Evolutionary conservation across 2,113 vertebrate genomes (phyloP).

Genomic region (Cyanocitta stelleri): DNA sequence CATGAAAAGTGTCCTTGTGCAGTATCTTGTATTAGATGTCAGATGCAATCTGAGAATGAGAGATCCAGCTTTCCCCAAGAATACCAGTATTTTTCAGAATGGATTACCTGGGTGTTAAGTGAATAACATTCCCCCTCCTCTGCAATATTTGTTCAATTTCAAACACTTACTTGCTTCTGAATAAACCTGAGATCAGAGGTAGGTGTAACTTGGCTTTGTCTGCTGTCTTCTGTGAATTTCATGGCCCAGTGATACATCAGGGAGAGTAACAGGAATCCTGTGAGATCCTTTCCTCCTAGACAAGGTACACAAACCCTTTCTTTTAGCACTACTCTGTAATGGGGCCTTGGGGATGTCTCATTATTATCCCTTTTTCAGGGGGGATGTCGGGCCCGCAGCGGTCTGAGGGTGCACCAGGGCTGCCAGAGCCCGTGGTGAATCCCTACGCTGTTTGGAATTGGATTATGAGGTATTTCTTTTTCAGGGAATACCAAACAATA

Average conservation of each 20-base stretch:
- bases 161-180: neutral
- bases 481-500: neutral
- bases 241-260: neutral
- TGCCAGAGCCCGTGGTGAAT: accelerated
- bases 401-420: neutral
- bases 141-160: neutral
- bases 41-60: neutral
- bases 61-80: neutral
- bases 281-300: conserved; percentile 24
- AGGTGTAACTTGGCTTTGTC: neutral
- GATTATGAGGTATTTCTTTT: neutral
- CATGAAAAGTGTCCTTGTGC: neutral
- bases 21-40: neutral
- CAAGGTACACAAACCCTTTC: conserved; percentile 41
- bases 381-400: neutral
- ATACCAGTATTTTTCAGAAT: neutral
- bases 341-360: neutral
- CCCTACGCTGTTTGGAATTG: neutral
- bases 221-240: neutral
- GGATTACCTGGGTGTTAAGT: neutral
- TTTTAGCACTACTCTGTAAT: conserved; percentile 14
- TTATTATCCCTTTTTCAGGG: neutral
- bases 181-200: neutral
- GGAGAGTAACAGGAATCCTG: neutral
- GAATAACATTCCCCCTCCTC: neutral